phyloP scores from a whole-genome alignment of 2,888 invertebrate species.

The Leuctra nigra region DNA sequence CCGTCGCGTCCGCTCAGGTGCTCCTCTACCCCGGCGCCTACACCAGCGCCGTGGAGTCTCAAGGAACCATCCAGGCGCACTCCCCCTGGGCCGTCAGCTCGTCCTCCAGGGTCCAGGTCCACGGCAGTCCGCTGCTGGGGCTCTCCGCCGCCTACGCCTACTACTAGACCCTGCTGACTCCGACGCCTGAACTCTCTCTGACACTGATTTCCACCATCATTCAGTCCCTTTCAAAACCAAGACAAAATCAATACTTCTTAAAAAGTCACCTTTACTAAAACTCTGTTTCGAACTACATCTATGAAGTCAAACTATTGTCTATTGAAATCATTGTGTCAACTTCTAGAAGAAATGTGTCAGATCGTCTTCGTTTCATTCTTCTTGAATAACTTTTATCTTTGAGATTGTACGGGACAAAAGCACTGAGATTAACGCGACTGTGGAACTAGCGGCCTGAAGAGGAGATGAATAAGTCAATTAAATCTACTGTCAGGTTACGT shows the following conservation, averaged over 20 bases:
- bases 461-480: conserved; percentile 4
- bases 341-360: too few species aligned
- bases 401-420: too few species aligned
- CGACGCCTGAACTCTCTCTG: too few species aligned
- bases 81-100: conserved; percentile 17
- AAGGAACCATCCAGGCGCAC: conserved; percentile 15
- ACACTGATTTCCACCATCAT: too few species aligned
- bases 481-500: conserved; percentile 4
- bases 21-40: not conserved
- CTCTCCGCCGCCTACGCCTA: conserved; percentile 5
- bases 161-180: not conserved
- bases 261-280: too few species aligned
- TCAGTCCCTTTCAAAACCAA: too few species aligned
- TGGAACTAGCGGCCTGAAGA: not conserved
- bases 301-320: too few species aligned
- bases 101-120: conserved; percentile 10
- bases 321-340: too few species aligned
- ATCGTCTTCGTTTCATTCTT: too few species aligned
- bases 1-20: conserved; percentile 12
- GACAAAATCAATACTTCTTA: too few species aligned
- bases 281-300: too few species aligned
- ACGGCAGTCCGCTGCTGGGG: conserved; percentile 13
- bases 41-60: conserved; percentile 4
- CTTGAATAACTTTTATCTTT: too few species aligned
- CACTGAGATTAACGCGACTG: not conserved